A percentile compares a stretch with the other conserved stretches of the same genome.
Conservation (phyloP, 2,888 invertebrate species). For the Amphimallon solstitiale region DNA sequence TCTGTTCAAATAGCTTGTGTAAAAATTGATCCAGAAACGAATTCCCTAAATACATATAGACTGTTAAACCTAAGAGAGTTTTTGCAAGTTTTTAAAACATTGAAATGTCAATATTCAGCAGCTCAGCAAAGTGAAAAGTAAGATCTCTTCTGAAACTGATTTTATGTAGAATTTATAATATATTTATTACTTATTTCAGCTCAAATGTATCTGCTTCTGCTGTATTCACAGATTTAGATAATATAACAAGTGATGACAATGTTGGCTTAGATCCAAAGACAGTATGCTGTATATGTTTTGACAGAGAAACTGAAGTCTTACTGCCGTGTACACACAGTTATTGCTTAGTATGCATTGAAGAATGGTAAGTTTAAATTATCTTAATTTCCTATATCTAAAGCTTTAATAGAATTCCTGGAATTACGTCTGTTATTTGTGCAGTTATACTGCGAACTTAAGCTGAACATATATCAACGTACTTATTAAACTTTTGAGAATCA, state of each 20-base stretch:
- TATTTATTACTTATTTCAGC: conserved; percentile 25
- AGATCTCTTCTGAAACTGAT: not conserved
- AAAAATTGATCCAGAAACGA: conserved; percentile 65
- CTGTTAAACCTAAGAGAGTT: conserved; percentile 73
- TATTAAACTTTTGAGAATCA: too few relatives aligned
- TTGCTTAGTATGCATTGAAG: conserved; percentile 76
- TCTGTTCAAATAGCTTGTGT: conserved; percentile 74
- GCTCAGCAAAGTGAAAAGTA: conserved; percentile 56
- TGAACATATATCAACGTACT: too few relatives aligned
- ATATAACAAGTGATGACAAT: conserved; percentile 41
- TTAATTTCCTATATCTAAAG: too few relatives aligned
- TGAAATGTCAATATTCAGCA: conserved; percentile 63
- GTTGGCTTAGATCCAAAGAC: conserved; percentile 52
- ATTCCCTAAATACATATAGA: conserved; percentile 64
- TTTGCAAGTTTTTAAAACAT: conserved; percentile 69
- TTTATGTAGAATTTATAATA: conserved; percentile 14
- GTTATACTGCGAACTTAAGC: too few relatives aligned
- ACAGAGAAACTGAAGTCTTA: conserved; percentile 73
- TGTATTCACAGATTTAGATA: conserved; percentile 59
- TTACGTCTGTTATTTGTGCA: conserved; percentile 2
- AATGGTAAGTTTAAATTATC: conserved; percentile 67
- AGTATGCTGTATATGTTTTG: conserved; percentile 80
- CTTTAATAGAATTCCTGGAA: too few relatives aligned
- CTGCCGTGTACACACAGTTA: conserved; percentile 77
- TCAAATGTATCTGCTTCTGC: conserved; percentile 57